phyloP scores from a whole-genome alignment of 2,113 vertebrate genomes.

The Psittacara wagleri region DNA sequence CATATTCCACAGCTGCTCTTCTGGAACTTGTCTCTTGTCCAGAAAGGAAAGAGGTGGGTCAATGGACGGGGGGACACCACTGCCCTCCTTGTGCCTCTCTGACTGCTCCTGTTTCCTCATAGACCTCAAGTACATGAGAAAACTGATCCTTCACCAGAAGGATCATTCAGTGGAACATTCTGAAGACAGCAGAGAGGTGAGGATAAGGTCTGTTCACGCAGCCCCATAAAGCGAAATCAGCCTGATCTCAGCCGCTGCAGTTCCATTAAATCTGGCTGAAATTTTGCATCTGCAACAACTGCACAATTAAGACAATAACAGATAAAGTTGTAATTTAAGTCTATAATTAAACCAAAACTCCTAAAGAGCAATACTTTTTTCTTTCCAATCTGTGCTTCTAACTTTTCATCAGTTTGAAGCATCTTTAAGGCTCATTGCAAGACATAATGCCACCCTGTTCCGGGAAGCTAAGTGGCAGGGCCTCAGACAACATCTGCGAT shows the following conservation, averaged over 20 bases:
- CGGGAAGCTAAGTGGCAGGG: neutral
- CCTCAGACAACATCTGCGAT: neutral
- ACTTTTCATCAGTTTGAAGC: neutral
- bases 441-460: neutral
- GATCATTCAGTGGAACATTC: neutral
- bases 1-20: neutral
- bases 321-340: neutral
- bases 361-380: neutral
- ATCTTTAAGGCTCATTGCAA: neutral
- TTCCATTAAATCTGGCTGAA: neutral
- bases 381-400: neutral
- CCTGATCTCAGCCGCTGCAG: neutral
- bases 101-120: neutral
- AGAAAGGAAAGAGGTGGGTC: neutral
- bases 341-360: conserved; percentile 28
- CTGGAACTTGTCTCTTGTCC: neutral
- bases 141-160: neutral
- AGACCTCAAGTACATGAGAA: neutral
- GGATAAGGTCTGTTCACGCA: neutral
- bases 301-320: neutral
- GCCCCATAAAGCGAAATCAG: neutral
- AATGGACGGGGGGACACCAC: too few relatives aligned
- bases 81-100: neutral
- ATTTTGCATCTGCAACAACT: neutral
- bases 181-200: neutral